Evolutionary conservation across 2,888 invertebrate genomes (phyloP).

Genomic region (Brachyopa scutellaris): DNA sequence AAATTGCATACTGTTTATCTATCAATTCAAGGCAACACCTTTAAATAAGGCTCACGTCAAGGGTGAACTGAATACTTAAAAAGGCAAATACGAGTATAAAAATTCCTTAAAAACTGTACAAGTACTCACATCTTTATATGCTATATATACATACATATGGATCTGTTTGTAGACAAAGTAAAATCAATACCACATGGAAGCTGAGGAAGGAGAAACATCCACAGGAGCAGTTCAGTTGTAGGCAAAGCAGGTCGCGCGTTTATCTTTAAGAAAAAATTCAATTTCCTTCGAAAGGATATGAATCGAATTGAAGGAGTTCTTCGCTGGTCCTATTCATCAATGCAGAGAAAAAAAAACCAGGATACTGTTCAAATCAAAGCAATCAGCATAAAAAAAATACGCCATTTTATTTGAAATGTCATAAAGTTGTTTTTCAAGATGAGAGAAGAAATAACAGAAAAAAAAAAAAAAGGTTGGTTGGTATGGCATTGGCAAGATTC

Average conservation of each 20-base stretch:
- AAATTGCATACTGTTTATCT: constrained; percentile 72
- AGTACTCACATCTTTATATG: no score
- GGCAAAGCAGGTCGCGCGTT: constrained; percentile 57
- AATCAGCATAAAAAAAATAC: constrained; percentile 62
- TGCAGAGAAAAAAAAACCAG: not conserved
- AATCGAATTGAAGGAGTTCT: constrained; percentile 67
- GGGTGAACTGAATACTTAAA: constrained; percentile 41
- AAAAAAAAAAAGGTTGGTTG: constrained; percentile 30
- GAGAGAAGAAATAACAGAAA: not conserved
- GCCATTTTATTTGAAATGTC: constrained; percentile 49
- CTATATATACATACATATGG: no score
- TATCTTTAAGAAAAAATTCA: constrained; percentile 70
- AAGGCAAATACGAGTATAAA: no score
- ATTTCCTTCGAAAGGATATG: constrained; percentile 70
- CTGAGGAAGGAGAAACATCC: not conserved
- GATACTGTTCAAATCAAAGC: constrained; percentile 52
- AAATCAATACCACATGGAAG: constrained; percentile 56
- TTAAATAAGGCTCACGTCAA: constrained; percentile 52
- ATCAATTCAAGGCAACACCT: constrained; percentile 69
- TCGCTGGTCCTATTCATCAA: constrained; percentile 42
- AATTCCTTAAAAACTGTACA: not conserved
- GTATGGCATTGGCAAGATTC: constrained; percentile 34
- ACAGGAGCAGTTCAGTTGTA: constrained; percentile 51
- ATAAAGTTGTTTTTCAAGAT: constrained; percentile 37
- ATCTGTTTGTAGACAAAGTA: constrained; percentile 18